Evolutionary conservation across 2,888 invertebrate genomes (phyloP).

Genomic region (Perdita meconis): DNA sequence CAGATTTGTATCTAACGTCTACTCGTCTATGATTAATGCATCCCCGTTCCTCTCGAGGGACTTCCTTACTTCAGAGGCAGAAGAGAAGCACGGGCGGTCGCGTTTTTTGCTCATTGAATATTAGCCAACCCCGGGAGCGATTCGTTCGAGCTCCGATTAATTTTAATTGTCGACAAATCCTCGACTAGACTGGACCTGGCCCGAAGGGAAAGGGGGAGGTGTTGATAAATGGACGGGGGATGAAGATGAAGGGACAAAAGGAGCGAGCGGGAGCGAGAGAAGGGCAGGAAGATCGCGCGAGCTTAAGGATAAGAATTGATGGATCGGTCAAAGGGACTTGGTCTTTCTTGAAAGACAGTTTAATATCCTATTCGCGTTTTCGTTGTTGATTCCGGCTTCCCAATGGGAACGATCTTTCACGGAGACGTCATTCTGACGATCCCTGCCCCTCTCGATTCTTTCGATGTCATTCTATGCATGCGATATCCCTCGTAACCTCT

Average conservation of each 20-base stretch:
- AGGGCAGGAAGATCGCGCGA: slow-evolving; percentile 30
- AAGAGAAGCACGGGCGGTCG: neutral
- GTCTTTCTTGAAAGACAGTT: slow-evolving; percentile 42
- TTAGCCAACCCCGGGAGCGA: slow-evolving; percentile 35
- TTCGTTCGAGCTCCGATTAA: slow-evolving; percentile 70
- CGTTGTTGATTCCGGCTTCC: slow-evolving; percentile 19
- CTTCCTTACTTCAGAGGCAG: slow-evolving; percentile 24
- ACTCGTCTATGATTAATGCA: slow-evolving; percentile 53
- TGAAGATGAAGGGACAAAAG: slow-evolving; percentile 31
- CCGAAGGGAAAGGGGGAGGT: slow-evolving; percentile 53
- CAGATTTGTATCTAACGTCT: slow-evolving; percentile 53
- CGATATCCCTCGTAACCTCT: too few relatives aligned
- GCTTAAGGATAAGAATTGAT: slow-evolving; percentile 71
- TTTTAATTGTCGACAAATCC: slow-evolving; percentile 77
- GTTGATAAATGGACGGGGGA: slow-evolving; percentile 71
- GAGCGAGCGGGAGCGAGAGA: slow-evolving; percentile 25
- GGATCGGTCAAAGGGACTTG: slow-evolving; percentile 45
- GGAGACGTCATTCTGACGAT: slow-evolving; percentile 1
- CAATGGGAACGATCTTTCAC: slow-evolving; percentile 19
- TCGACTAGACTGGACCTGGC: slow-evolving; percentile 28
- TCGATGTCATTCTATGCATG: too few relatives aligned
- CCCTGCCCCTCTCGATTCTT: too few relatives aligned
- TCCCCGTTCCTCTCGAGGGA: slow-evolving; percentile 15
- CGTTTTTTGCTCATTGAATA: slow-evolving; percentile 28
- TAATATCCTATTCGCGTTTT: slow-evolving; percentile 43